Percentiles rank a stretch among this genome's conserved stretches.
These are phyloP conservation scores for Petrocephalus zakoni DNA, from an alignment of 2,113 vertebrate species.

Conservation along the genomic window DNA sequence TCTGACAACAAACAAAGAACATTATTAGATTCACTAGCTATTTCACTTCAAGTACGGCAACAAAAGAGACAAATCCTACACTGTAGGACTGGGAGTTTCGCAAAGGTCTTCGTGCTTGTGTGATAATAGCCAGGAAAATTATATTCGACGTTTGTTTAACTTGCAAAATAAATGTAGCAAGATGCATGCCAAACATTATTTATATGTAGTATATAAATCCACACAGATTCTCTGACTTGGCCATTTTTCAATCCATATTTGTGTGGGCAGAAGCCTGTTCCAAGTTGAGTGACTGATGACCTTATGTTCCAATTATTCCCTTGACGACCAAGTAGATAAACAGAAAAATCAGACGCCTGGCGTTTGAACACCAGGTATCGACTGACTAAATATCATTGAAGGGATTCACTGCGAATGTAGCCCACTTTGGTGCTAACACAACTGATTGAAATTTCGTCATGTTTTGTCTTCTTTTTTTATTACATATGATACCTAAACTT, in stretches of 20 bases:
- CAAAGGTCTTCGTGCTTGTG: background rate
- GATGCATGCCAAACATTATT: background rate
- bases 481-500: background rate
- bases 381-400: background rate
- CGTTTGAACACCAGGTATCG: background rate
- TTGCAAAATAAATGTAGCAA: background rate
- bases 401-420: background rate
- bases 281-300: slow-evolving; percentile 2
- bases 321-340: background rate
- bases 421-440: background rate
- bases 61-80: slow-evolving; percentile 41
- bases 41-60: slow-evolving; percentile 47
- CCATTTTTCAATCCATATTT: slow-evolving; percentile 4
- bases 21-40: slow-evolving; percentile 46
- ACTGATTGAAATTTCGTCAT: background rate
- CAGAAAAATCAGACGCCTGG: background rate
- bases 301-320: slow-evolving; percentile 4
- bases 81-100: background rate
- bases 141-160: background rate
- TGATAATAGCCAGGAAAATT: background rate
- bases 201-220: background rate
- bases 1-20: slow-evolving; percentile 55
- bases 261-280: background rate
- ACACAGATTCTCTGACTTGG: background rate
- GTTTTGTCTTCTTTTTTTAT: background rate